These are phyloP conservation scores for Riptortus pedestris DNA, from an alignment of 1,140 invertebrate species.

Conservation along the genomic window DNA sequence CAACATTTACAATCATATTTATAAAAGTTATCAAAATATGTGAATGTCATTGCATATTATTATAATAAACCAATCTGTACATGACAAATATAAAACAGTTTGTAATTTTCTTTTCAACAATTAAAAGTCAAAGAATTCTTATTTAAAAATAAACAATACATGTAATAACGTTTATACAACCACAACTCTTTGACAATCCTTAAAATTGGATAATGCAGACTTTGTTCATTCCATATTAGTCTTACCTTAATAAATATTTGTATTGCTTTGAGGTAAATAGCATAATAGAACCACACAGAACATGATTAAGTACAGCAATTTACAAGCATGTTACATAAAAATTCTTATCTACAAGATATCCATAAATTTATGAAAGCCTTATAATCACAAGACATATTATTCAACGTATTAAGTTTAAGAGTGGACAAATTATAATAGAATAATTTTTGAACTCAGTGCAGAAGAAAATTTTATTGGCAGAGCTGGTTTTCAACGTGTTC, in stretches of 20 bases:
- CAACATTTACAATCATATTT: no score
- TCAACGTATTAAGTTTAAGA: not conserved
- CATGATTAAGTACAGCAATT: constrained; percentile 4
- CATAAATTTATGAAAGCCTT: constrained; percentile 9
- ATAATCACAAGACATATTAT: constrained; percentile 8
- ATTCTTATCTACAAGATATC: not conserved
- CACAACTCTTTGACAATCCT: no score
- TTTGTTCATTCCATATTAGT: not conserved
- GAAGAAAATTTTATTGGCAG: not conserved
- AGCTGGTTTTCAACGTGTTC: not conserved
- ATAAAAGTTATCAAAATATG: no score
- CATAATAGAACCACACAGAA: not conserved
- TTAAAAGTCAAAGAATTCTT: not conserved
- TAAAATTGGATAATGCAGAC: no score
- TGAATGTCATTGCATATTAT: no score
- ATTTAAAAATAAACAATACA: not conserved
- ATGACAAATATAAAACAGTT: not conserved
- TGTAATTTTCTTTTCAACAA: not conserved
- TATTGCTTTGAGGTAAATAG: constrained; percentile 9
- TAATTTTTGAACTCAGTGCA: not conserved
- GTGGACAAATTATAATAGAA: not conserved
- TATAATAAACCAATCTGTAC: not conserved
- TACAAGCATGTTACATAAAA: constrained; percentile 4
- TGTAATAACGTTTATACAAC: not conserved
- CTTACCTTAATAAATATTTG: constrained; percentile 1